These are phyloP conservation scores for Sinohyriopsis cumingii DNA, from an alignment of 2,888 invertebrate species.

Conservation along the genomic window DNA sequence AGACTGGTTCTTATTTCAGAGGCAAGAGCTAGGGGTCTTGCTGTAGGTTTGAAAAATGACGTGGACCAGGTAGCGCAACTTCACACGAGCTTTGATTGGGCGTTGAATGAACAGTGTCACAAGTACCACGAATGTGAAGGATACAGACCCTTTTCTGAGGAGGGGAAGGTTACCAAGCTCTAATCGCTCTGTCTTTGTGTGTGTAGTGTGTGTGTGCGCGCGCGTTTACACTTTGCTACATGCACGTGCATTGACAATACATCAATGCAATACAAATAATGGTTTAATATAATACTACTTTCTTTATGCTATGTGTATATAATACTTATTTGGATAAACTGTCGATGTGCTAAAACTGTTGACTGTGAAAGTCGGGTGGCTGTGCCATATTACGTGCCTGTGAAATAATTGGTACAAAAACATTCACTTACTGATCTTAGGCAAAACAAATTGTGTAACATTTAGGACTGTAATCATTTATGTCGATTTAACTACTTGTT, in stretches of 20 bases:
- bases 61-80: constrained; percentile 39
- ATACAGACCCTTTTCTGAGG: constrained; percentile 39
- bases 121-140: constrained; percentile 39
- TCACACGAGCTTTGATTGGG: constrained; percentile 48
- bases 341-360: no score
- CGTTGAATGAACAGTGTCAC: constrained; percentile 49
- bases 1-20: constrained; percentile 22
- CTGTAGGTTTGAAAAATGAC: constrained; percentile 52
- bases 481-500: no score
- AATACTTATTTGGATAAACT: no score
- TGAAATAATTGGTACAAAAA: no score
- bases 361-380: no score
- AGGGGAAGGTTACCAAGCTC: constrained; percentile 35
- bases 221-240: not conserved
- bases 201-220: no score
- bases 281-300: no score
- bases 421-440: no score
- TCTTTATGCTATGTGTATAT: no score
- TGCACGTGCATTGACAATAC: not conserved
- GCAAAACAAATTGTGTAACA: no score
- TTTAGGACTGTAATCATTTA: no score
- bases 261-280: not conserved
- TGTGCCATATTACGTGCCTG: no score
- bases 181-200: not conserved
- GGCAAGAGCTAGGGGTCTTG: constrained; percentile 38